phyloP scores from a whole-genome alignment of 2,888 invertebrate species.

The Oligia strigilis region DNA sequence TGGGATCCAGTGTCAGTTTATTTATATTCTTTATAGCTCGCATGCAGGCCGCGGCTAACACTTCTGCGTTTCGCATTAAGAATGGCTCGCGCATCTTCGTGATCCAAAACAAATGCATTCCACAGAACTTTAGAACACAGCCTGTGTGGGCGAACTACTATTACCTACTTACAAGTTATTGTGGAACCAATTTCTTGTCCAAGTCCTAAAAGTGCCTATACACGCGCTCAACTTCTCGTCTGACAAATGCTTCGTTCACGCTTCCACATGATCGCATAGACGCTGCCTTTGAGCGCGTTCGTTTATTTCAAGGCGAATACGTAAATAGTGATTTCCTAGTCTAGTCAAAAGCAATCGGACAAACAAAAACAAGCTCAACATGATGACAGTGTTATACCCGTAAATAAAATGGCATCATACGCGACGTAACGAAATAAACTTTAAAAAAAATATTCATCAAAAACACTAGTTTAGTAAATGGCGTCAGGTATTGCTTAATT shows the following conservation, averaged over 20 bases:
- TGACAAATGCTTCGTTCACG: not conserved
- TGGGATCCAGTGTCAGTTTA: constrained; percentile 11
- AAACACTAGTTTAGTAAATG: constrained; percentile 55
- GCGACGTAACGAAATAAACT: constrained; percentile 58
- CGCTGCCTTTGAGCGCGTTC: not conserved
- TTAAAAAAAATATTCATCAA: constrained; percentile 60
- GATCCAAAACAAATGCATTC: not conserved
- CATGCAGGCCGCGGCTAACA: not conserved
- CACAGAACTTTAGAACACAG: constrained; percentile 6
- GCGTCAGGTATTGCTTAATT: constrained; percentile 43
- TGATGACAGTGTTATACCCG: constrained; percentile 51
- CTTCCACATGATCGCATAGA: not conserved
- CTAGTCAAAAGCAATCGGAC: constrained; percentile 26
- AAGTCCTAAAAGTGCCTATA: not conserved
- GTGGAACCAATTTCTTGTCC: constrained; percentile 10
- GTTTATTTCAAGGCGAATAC: constrained; percentile 4
- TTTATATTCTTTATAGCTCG: constrained; percentile 15
- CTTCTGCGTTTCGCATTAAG: constrained; percentile 5
- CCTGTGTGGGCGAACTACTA: not conserved
- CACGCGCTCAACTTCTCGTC: not conserved
- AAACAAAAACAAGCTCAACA: constrained; percentile 38
- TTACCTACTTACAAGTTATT: constrained; percentile 37
- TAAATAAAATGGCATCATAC: constrained; percentile 62
- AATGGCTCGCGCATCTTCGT: not conserved
- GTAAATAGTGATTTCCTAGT: constrained; percentile 24